These are phyloP conservation scores for Torymus tubicola DNA, from an alignment of 2,888 invertebrate species.

Conservation along the genomic window DNA sequence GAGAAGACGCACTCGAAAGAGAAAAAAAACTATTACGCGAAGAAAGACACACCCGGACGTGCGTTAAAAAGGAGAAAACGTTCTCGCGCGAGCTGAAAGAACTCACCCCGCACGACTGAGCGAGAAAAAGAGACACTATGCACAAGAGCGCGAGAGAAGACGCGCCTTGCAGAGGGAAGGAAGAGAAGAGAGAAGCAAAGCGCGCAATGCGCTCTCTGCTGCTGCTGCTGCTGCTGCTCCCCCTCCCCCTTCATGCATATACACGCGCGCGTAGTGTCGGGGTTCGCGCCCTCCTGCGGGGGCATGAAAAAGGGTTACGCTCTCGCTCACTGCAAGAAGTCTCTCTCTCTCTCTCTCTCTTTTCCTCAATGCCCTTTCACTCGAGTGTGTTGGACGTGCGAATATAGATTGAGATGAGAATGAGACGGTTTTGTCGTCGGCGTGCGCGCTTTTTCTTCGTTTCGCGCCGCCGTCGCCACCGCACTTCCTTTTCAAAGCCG, in stretches of 20 bases:
- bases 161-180: background rate
- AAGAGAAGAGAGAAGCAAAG: background rate
- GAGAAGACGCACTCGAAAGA: constrained; percentile 48
- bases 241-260: constrained; percentile 43
- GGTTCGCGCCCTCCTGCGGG: constrained; percentile 38
- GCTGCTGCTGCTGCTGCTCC: too few relatives aligned
- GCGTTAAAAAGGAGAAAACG: constrained; percentile 17
- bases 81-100: too few relatives aligned
- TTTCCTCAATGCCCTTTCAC: background rate
- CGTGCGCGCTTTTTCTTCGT: constrained; percentile 28
- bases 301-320: constrained; percentile 46
- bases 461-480: constrained; percentile 58
- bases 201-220: background rate
- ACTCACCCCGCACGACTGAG: too few relatives aligned
- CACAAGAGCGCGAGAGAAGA: constrained; percentile 11
- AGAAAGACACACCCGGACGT: constrained; percentile 24
- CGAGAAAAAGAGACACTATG: too few relatives aligned
- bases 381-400: constrained; percentile 70
- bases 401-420: constrained; percentile 77
- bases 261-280: constrained; percentile 50
- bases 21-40: constrained; percentile 30
- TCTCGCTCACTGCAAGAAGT: too few relatives aligned
- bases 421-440: constrained; percentile 73
- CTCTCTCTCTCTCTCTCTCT: constrained; percentile 49
- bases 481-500: constrained; percentile 64